Conservation (phyloP, 2,113 vertebrate species). For the Caracal caracal region DNA sequence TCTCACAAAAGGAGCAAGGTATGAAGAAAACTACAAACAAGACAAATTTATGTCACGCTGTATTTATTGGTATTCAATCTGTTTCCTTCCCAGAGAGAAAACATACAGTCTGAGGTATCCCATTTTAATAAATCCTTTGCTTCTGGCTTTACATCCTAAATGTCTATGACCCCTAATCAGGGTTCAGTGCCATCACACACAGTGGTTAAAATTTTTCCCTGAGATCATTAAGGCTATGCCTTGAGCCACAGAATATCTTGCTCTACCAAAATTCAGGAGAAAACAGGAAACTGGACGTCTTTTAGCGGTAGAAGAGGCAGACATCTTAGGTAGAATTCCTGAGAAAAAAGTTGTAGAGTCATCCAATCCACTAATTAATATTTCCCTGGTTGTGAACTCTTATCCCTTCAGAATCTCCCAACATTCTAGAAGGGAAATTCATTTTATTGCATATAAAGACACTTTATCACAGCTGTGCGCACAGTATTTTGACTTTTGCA, state of each 20-base stretch:
- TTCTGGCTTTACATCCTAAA: not conserved
- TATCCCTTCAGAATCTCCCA: not conserved
- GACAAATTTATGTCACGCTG: not conserved
- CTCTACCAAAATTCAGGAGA: not conserved
- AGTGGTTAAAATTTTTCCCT: constrained; percentile 27
- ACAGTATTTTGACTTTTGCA: not conserved
- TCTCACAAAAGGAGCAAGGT: not conserved
- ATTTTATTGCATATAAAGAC: not conserved
- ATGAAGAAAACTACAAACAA: not conserved
- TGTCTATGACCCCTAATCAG: not conserved
- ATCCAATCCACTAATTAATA: not conserved
- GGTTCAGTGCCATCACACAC: not conserved
- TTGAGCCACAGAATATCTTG: not conserved
- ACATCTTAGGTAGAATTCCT: constrained; percentile 35
- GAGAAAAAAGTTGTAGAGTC: constrained; percentile 31
- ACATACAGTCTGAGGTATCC: not conserved
- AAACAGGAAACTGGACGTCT: not conserved
- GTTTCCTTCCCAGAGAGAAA: constrained; percentile 1
- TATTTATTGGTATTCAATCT: constrained; percentile 33
- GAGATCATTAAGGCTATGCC: constrained; percentile 57
- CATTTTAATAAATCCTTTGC: not conserved
- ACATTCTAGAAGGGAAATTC: not conserved
- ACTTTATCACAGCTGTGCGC: not conserved
- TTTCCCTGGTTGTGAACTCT: not conserved
- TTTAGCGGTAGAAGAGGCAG: not conserved